phyloP scores from a whole-genome alignment of 1,140 invertebrate genomes.

The Orchestia grillus region DNA sequence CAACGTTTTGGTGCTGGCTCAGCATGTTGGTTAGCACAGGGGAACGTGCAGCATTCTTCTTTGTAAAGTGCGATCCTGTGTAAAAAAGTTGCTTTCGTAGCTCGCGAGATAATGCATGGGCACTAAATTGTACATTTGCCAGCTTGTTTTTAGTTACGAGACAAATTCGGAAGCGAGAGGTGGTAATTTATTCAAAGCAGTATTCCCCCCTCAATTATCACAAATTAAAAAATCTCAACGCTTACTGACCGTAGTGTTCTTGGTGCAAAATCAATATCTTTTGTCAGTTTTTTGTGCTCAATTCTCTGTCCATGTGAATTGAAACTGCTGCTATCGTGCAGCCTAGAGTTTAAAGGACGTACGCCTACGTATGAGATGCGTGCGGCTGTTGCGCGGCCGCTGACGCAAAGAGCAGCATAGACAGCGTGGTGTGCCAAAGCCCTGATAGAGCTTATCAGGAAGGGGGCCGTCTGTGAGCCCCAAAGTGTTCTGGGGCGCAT shows the following conservation, averaged over 20 bases:
- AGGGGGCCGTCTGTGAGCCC: neutral
- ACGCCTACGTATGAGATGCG: neutral
- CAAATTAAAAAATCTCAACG: neutral
- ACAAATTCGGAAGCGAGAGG: neutral
- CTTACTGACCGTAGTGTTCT: neutral
- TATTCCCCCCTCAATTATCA: neutral
- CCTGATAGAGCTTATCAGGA: slow-evolving; percentile 20
- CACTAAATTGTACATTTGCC: neutral
- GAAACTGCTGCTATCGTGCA: neutral
- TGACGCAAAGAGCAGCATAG: slow-evolving; percentile 50
- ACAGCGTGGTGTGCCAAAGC: slow-evolving; percentile 55
- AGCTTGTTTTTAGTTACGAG: neutral
- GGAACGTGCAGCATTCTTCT: neutral
- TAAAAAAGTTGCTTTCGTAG: neutral
- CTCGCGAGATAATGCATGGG: neutral
- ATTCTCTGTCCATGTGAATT: neutral
- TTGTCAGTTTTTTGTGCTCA: neutral
- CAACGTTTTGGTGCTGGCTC: neutral
- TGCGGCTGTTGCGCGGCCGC: neutral
- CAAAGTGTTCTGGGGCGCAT: slow-evolving; percentile 21
- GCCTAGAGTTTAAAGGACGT: neutral
- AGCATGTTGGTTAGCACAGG: neutral
- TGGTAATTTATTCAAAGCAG: neutral
- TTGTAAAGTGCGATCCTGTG: neutral
- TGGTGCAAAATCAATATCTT: neutral